Conservation (phyloP, 2,113 vertebrate species). For the Heloderma charlesbogerti region DNA sequence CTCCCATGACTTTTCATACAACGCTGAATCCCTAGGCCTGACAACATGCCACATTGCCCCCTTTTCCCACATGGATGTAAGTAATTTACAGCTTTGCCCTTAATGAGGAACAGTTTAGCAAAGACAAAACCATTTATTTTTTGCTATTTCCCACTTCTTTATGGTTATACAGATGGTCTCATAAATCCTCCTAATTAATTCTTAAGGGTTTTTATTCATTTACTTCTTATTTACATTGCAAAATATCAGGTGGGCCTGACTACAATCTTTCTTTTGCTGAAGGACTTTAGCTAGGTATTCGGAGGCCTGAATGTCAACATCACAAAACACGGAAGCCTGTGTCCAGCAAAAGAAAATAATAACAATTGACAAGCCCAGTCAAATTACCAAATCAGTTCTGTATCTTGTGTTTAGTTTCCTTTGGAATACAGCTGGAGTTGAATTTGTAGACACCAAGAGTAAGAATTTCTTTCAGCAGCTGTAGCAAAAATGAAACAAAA, state of each 20-base stretch:
- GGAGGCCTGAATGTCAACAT: neutral
- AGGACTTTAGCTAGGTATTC: neutral
- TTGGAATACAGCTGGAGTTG: neutral
- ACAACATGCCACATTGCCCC: neutral
- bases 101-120: conserved; percentile 17
- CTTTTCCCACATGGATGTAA: neutral
- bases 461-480: neutral
- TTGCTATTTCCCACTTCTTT: conserved; percentile 5
- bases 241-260: neutral
- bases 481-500: neutral
- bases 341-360: no score
- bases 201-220: conserved; percentile 23
- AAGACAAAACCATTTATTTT: neutral
- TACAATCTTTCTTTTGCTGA: neutral
- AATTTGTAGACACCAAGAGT: neutral
- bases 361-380: neutral
- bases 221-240: conserved; percentile 19
- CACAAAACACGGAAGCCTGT: neutral
- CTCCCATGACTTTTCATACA: conserved; percentile 2
- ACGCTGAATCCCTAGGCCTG: neutral
- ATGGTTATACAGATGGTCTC: conserved; percentile 14
- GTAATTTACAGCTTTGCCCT: conserved; percentile 19
- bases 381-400: neutral
- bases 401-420: neutral
- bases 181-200: conserved; percentile 32